Percentiles rank a stretch among this genome's conserved stretches.
These are phyloP conservation scores for Dicaeum eximium DNA, from an alignment of 2,113 vertebrate genomes.

Conservation along the genomic window DNA sequence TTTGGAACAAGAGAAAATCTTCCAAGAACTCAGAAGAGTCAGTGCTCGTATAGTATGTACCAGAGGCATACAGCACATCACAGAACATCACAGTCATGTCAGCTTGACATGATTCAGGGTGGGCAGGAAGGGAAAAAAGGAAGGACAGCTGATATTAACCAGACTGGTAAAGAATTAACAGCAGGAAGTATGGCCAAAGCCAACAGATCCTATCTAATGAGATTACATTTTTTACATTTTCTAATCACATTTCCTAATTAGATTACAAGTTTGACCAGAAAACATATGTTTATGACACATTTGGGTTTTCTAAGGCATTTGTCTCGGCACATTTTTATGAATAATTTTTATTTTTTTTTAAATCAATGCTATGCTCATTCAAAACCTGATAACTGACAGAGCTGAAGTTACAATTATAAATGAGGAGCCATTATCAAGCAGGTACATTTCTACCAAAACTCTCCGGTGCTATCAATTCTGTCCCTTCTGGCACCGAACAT, in stretches of 20 bases:
- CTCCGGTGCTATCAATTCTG: not conserved
- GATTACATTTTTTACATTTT: slow-evolving; percentile 41
- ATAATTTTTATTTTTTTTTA: not conserved
- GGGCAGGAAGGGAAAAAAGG: not conserved
- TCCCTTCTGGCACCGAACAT: not conserved
- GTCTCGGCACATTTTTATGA: not conserved
- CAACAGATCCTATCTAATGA: slow-evolving; percentile 30
- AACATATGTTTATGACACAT: not conserved
- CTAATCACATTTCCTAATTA: slow-evolving; percentile 42
- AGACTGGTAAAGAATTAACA: slow-evolving; percentile 31
- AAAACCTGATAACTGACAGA: not conserved
- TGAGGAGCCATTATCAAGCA: not conserved
- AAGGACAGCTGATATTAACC: slow-evolving; percentile 26
- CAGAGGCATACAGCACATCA: not conserved
- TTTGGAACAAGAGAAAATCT: not conserved
- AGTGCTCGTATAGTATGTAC: fast-evolving
- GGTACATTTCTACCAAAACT: not conserved
- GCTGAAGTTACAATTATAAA: not conserved
- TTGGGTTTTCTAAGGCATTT: not conserved
- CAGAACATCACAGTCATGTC: not conserved
- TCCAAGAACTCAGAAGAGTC: not conserved
- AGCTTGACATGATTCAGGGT: not conserved
- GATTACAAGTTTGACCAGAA: not conserved
- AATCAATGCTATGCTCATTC: not conserved
- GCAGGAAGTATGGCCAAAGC: slow-evolving; percentile 15